Evolutionary conservation across 2,888 invertebrate genomes (phyloP), one percentile per base, ranked within the genome.

Genomic region (Yponomeuta evonymella): DNA sequence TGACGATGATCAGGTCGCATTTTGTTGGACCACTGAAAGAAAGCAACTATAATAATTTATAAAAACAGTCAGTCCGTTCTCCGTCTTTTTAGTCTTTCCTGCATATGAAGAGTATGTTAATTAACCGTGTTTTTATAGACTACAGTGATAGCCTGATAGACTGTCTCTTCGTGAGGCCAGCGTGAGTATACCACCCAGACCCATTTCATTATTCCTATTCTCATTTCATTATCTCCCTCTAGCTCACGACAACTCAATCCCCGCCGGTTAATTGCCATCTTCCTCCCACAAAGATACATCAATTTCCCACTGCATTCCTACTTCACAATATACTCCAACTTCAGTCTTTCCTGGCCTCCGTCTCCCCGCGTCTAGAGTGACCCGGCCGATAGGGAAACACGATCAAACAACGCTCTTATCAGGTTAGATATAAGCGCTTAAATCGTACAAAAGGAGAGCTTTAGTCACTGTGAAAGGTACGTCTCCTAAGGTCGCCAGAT

Each of bases 241-340:
- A 15, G 51, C 51, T 58, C 51, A 58, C 51, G 51, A 58, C 51
- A 58, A 58, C 51, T 83, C 65, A 29, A 12, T 65, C 33, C 11
- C 29, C 65, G 30, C 65, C 30, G 30, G 65, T 33, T 65, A 65
- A 65, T 65, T 65, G 33, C 65, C 11, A 30, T 33, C 65, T 65
- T 65, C 29, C 65, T 65, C 65, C 65, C 65, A 65, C 30, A 65
- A 33, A 65, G 65, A 65, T 65, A 65, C 29, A 33, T 58, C 51
- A 58, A 58, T 58, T 58, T 58, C 51, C 51, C 51, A 58, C 51
- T 5, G 51, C 51, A 58, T 58, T 58, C 51, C 51, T 58, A 58
- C 51, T 58, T 58, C 51, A 58, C 51, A 58, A 58, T 58, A 58
- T 58, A 8, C 51, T 3, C 15, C 51, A 58, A 15, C 51, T 15